These are phyloP conservation scores for crab-eating macaque (Macaca fascicularis) DNA, from an alignment of 2,113 vertebrate species.

Conservation along the genomic window DNA sequence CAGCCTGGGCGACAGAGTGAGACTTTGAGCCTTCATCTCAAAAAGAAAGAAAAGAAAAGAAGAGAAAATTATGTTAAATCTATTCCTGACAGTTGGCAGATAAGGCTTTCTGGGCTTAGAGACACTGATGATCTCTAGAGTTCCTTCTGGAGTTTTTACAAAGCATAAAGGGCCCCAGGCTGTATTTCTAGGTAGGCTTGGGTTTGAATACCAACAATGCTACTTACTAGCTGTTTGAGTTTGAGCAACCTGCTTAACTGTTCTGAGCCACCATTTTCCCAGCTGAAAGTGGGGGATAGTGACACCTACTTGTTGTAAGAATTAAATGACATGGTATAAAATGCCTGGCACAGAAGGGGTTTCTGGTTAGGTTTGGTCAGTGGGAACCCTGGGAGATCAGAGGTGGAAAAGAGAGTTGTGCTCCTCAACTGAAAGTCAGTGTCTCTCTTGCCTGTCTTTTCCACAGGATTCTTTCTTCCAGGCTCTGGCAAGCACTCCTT, in stretches of 20 bases:
- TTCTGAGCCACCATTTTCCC: constrained; percentile 32
- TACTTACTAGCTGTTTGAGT: not conserved
- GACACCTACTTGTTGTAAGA: not conserved
- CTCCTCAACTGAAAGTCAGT: not conserved
- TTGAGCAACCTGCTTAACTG: constrained; percentile 14
- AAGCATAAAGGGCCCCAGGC: not conserved
- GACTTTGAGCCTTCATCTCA: too few relatives aligned
- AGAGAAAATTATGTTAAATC: not conserved
- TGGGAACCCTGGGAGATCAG: not conserved
- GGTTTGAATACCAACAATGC: not conserved
- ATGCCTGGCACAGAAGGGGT: not conserved
- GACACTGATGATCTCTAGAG: not conserved
- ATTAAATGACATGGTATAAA: not conserved
- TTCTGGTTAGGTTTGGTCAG: not conserved
- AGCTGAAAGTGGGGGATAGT: not conserved
- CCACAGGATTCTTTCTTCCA: not conserved
- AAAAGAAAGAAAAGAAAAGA: not conserved
- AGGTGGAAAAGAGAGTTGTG: not conserved
- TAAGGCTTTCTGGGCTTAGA: constrained; percentile 44
- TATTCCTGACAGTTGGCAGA: constrained; percentile 77
- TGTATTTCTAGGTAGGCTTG: not conserved
- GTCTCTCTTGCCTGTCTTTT: not conserved
- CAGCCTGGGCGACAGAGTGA: too few relatives aligned
- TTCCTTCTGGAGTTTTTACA: not conserved
- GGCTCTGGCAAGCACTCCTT: not conserved